These are phyloP conservation scores for Acrobasis repandana DNA, from an alignment of 2,888 invertebrate species.

Conservation along the genomic window DNA sequence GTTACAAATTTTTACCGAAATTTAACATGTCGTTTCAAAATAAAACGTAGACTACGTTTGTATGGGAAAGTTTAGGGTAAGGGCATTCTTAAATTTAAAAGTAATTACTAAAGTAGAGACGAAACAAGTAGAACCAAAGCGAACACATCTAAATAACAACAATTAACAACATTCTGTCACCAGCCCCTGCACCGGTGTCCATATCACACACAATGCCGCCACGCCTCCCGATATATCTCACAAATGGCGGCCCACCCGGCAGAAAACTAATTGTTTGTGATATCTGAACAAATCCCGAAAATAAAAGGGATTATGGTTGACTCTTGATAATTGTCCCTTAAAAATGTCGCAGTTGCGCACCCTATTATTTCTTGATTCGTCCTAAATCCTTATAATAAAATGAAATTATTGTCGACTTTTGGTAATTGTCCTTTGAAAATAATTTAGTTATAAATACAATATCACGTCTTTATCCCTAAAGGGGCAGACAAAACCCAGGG, in stretches of 20 bases:
- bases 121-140: neutral
- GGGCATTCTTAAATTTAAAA: no score
- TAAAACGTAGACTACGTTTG: no score
- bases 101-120: no score
- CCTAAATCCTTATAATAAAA: neutral
- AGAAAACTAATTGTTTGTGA: constrained; percentile 8
- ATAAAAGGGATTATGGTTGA: neutral
- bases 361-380: neutral
- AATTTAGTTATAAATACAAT: no score
- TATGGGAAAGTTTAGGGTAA: no score
- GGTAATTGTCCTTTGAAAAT: constrained; percentile 3
- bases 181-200: constrained; percentile 8
- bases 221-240: constrained; percentile 24
- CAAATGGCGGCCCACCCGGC: constrained; percentile 11
- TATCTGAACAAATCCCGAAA: neutral
- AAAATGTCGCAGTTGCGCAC: constrained; percentile 11
- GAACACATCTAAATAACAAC: constrained; percentile 14
- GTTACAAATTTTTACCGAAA: no score
- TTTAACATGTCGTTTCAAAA: no score
- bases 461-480: no score
- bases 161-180: constrained; percentile 19
- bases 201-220: constrained; percentile 17
- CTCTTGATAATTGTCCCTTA: neutral
- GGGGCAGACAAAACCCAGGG: no score
- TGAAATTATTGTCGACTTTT: constrained; percentile 11